A percentile compares a stretch with the other conserved stretches of the same genome.
These are phyloP conservation scores for Pollicipes pollicipes DNA, from an alignment of 1,140 invertebrate species.

Conservation along the genomic window DNA sequence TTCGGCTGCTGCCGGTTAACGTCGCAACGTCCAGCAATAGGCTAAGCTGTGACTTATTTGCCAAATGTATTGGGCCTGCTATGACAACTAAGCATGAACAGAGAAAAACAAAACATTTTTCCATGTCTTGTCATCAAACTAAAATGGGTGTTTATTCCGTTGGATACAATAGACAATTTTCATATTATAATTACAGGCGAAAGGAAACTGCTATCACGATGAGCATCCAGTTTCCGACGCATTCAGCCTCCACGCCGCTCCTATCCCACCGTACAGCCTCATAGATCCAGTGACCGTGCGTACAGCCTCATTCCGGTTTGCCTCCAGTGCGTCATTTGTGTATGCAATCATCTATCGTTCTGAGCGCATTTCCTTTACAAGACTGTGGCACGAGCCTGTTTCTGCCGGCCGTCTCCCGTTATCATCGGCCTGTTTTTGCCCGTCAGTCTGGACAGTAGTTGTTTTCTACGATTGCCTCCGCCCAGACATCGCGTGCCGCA, in stretches of 20 bases:
- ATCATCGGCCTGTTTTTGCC: too few species aligned
- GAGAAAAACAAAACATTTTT: not conserved
- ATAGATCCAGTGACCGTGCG: too few species aligned
- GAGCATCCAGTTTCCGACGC: too few species aligned
- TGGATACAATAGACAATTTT: not conserved
- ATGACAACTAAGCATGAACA: not conserved
- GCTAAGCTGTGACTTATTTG: not conserved
- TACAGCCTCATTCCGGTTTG: not conserved
- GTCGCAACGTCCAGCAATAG: not conserved
- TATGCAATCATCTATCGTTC: not conserved
- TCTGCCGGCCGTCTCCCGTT: too few species aligned
- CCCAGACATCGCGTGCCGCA: not conserved
- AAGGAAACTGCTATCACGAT: not conserved
- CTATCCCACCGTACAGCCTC: too few species aligned
- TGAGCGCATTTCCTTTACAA: too few species aligned
- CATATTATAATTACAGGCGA: not conserved
- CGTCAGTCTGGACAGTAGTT: not conserved
- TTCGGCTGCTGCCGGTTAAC: not conserved
- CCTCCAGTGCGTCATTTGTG: not conserved
- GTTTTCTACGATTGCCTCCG: not conserved
- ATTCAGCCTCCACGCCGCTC: too few species aligned
- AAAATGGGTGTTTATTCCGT: not conserved
- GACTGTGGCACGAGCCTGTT: too few species aligned
- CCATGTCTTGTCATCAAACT: not conserved
- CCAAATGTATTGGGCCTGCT: not conserved